Evolutionary conservation across 1,140 invertebrate species (phyloP).

Genomic region (Achroia grisella): DNA sequence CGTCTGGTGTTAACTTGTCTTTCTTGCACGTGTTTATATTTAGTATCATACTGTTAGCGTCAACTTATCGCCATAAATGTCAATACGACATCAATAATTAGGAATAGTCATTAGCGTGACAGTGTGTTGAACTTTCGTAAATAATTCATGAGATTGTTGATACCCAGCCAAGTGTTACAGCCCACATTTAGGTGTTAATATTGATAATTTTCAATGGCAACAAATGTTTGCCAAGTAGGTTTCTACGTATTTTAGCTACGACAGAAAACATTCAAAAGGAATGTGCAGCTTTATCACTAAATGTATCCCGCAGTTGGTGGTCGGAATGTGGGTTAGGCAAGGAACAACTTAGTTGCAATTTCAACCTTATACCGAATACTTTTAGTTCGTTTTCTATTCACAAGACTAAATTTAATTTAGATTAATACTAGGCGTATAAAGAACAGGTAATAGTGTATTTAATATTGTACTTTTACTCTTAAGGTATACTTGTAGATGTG

Average conservation of each 20-base stretch:
- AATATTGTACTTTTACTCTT: too few relatives aligned
- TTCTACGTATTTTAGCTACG: slow-evolving; percentile 3
- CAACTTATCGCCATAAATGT: slow-evolving; percentile 5
- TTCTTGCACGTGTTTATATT: too few relatives aligned
- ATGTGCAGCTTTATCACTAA: not conserved
- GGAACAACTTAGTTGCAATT: too few relatives aligned
- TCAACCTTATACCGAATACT: too few relatives aligned
- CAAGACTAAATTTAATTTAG: not conserved
- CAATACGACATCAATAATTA: slow-evolving; percentile 20
- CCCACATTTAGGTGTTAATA: slow-evolving; percentile 30
- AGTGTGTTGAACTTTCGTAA: slow-evolving; percentile 30
- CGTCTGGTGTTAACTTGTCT: not conserved
- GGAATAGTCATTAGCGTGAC: slow-evolving; percentile 24
- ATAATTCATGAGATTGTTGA: slow-evolving; percentile 50
- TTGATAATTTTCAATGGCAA: slow-evolving; percentile 23
- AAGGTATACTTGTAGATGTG: too few relatives aligned
- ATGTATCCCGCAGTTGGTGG: not conserved
- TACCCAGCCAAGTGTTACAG: slow-evolving; percentile 38
- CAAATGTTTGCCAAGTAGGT: slow-evolving; percentile 7
- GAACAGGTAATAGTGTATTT: too few relatives aligned
- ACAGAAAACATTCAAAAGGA: slow-evolving; percentile 8
- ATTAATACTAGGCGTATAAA: too few relatives aligned
- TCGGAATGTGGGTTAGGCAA: too few relatives aligned
- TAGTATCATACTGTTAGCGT: not conserved
- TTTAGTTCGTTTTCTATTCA: slow-evolving; percentile 7